A percentile compares a stretch with the other conserved stretches of the same genome.
Conservation (phyloP, 2,888 invertebrate species). For the Malachius bipustulatus region DNA sequence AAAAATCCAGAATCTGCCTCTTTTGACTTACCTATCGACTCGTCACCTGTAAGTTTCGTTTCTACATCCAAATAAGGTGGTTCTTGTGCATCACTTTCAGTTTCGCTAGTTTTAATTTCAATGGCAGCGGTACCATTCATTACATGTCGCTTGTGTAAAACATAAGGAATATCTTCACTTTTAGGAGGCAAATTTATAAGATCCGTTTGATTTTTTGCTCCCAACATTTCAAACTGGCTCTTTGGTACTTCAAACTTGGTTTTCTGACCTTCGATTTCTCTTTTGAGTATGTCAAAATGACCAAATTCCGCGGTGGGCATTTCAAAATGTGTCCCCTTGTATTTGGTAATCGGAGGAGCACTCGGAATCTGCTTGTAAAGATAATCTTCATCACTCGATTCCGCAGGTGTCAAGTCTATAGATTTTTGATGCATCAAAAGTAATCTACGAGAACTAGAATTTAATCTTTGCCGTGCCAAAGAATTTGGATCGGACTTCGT, state of each 20-base stretch:
- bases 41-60: slow-evolving; percentile 15
- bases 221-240: slow-evolving; percentile 55
- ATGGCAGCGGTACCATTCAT: slow-evolving; percentile 70
- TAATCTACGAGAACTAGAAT: slow-evolving; percentile 62
- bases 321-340: slow-evolving; percentile 36
- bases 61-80: background rate
- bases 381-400: slow-evolving; percentile 75
- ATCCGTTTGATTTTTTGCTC: slow-evolving; percentile 37
- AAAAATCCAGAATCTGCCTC: slow-evolving; percentile 44
- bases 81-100: slow-evolving; percentile 16
- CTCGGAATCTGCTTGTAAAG: slow-evolving; percentile 62
- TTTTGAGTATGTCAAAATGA: slow-evolving; percentile 50
- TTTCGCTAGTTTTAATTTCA: slow-evolving; percentile 26
- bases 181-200: slow-evolving; percentile 38
- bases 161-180: slow-evolving; percentile 71
- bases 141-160: slow-evolving; percentile 70
- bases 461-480: slow-evolving; percentile 58
- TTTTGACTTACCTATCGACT: slow-evolving; percentile 24
- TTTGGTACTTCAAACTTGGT: slow-evolving; percentile 60
- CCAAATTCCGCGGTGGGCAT: slow-evolving; percentile 42
- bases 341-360: slow-evolving; percentile 59
- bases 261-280: slow-evolving; percentile 41
- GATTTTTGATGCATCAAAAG: slow-evolving; percentile 77
- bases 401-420: slow-evolving; percentile 72
- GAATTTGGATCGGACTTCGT: slow-evolving; percentile 82